Conservation (phyloP, 2,113 vertebrate genomes). For the Drymodes brunneopygia region DNA sequence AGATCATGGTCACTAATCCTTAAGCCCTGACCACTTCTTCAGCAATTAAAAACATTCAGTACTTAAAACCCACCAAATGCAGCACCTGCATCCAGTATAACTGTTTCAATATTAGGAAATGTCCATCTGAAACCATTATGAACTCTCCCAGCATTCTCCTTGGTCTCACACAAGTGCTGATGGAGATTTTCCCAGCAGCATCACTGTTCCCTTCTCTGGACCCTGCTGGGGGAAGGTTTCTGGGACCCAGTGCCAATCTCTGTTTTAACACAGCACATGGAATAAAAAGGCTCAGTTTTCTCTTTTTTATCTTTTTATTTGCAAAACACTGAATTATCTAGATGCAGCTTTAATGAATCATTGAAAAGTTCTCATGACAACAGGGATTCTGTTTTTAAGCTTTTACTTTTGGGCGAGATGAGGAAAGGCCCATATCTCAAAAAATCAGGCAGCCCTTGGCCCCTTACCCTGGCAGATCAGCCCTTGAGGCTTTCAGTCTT, state of each 20-base stretch:
- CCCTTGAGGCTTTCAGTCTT: not conserved
- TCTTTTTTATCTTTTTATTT: not conserved
- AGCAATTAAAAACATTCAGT: not conserved
- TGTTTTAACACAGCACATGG: not conserved
- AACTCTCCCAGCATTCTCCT: not conserved
- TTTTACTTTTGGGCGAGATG: not conserved
- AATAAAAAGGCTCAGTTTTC: not conserved
- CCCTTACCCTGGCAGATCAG: not conserved
- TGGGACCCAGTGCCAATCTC: not conserved
- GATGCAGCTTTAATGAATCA: not conserved
- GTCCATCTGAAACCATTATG: not conserved
- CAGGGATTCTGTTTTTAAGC: not conserved
- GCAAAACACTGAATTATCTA: not conserved
- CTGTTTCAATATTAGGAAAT: not conserved
- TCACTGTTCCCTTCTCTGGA: not conserved
- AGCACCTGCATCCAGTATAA: not conserved
- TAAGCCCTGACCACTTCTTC: not conserved
- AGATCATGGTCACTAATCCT: not conserved
- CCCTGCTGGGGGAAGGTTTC: not conserved
- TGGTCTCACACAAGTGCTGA: fast-evolving
- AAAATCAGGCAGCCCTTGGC: not conserved
- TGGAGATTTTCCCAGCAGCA: not conserved
- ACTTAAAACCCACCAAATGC: not conserved
- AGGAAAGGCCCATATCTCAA: not conserved
- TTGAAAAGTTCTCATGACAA: not conserved